Base-by-base conservation (phyloP, 2,888 invertebrate species). In the Eupithecia subfuscata region DNA sequence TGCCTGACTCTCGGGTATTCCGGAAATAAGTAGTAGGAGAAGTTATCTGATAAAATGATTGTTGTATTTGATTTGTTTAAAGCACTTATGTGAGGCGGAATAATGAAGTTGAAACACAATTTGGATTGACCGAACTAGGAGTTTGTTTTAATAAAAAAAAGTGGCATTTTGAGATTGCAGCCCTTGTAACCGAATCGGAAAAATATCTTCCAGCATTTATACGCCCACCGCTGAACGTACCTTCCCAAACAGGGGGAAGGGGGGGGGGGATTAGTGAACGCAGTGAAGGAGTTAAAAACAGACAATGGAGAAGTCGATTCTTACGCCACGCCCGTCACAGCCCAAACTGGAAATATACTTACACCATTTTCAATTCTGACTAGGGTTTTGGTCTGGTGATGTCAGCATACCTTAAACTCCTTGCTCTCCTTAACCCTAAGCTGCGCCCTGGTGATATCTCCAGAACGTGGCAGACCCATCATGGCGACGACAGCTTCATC, bases 361-460 rank as follows among this genome's bases (percentile, higher is more conserved):
- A 37, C 37, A 6, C 7, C 37, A 5, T 37, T 37, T 37, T 37
- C 7, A 37, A 37, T 37, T 37, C 37, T 0, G 7, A 18, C 48
- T 8, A n/a, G n/a, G 48, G 18, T 7, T 48, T 45, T n/a, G 18
- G 48, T 48, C 8, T 48, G n/a, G 11, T 52, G 0, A 52, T 8
- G n/a, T 52, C 9, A 65, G 11, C 37, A 37, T 91, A 98, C 99
- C 97, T 99, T 99, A 94, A 99, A 99, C 94, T 99, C 99, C 93
- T 98, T 98, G 95, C 99, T 99, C 93, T 99, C 99, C 88, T 98
- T 98, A 88, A 99, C 97, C 88, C 98, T 96, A 86, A 99, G 96
- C 95, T 98, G 97, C 76, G 98, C 97, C 84, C 97, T 96, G 82
- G 96, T 96, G 88, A 97, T 96, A 83, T 99, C 99, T 5, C 99